Conservation (phyloP, 2,888 invertebrate species). For the Nematopogon swammerdamellus region DNA sequence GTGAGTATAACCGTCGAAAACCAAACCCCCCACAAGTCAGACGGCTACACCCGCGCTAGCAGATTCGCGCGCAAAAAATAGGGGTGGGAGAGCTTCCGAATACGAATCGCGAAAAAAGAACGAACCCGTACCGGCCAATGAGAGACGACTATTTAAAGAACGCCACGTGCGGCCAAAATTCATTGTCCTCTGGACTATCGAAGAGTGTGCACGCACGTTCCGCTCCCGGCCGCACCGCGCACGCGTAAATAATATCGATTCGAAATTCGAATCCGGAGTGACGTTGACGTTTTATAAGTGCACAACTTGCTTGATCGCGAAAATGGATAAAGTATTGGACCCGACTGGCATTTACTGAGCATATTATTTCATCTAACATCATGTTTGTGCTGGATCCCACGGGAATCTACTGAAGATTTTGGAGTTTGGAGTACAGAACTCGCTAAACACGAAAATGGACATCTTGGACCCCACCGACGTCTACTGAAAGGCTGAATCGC, state of each 20-base stretch:
- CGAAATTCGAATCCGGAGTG: too few relatives aligned
- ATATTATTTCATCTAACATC: not conserved
- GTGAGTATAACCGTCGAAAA: too few relatives aligned
- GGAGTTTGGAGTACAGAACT: too few relatives aligned
- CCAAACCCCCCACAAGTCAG: too few relatives aligned
- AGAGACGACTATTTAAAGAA: slow-evolving; percentile 37
- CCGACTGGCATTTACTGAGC: slow-evolving; percentile 43
- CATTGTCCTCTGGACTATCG: slow-evolving; percentile 31
- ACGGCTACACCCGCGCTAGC: too few relatives aligned
- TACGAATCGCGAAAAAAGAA: slow-evolving; percentile 49
- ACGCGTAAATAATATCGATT: slow-evolving; percentile 50
- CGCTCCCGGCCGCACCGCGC: slow-evolving; percentile 15
- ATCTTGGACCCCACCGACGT: slow-evolving; percentile 9
- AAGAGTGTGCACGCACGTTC: slow-evolving; percentile 27
- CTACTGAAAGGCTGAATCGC: slow-evolving; percentile 3
- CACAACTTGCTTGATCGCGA: slow-evolving; percentile 19
- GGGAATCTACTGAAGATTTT: not conserved
- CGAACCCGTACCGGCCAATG: slow-evolving; percentile 29
- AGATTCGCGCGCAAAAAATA: too few relatives aligned
- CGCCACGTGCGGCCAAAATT: slow-evolving; percentile 39
- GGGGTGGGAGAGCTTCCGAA: slow-evolving; percentile 34
- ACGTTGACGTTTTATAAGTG: not conserved
- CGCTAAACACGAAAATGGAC: slow-evolving; percentile 9
- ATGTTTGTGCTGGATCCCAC: not conserved
- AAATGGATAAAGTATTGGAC: slow-evolving; percentile 46